Conservation (phyloP, 1,140 invertebrate species). For the Brachionus rotundiformis region DNA sequence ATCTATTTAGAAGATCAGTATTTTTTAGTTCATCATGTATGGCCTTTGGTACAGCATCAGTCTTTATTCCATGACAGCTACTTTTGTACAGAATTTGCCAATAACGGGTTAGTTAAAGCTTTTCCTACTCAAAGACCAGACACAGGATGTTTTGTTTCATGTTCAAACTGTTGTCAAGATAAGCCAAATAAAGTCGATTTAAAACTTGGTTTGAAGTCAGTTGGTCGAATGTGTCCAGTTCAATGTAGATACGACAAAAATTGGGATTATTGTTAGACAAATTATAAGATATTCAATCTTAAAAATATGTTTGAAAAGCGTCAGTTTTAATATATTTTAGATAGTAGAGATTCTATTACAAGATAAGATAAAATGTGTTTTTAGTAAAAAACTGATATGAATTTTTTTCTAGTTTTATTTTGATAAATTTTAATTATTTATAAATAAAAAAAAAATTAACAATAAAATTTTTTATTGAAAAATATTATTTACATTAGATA, state of each 20-base stretch:
- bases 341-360: too few relatives aligned
- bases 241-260: slow-evolving; percentile 2
- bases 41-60: neutral
- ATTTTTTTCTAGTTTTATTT: neutral
- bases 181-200: neutral
- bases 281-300: too few relatives aligned
- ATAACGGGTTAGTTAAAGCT: neutral
- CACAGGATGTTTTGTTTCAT: slow-evolving; percentile 18
- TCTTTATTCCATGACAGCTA: slow-evolving; percentile 28
- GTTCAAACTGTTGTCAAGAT: neutral
- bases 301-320: too few relatives aligned
- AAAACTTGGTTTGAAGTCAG: neutral
- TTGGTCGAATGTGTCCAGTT: neutral
- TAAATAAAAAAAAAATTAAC: neutral
- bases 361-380: neutral
- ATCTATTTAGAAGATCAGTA: slow-evolving; percentile 44
- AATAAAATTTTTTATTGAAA: neutral
- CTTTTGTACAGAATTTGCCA: slow-evolving; percentile 20
- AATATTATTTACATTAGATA: neutral
- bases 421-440: too few relatives aligned
- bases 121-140: neutral
- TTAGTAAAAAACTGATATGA: neutral
- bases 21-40: slow-evolving; percentile 5
- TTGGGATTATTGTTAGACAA: slow-evolving; percentile 6
- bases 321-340: too few relatives aligned